Evolutionary conservation across 2,797 vertebrate species (phyloP), one percentile per base, ranked within the genome.

Genomic region (Notamacropus eugenii): DNA sequence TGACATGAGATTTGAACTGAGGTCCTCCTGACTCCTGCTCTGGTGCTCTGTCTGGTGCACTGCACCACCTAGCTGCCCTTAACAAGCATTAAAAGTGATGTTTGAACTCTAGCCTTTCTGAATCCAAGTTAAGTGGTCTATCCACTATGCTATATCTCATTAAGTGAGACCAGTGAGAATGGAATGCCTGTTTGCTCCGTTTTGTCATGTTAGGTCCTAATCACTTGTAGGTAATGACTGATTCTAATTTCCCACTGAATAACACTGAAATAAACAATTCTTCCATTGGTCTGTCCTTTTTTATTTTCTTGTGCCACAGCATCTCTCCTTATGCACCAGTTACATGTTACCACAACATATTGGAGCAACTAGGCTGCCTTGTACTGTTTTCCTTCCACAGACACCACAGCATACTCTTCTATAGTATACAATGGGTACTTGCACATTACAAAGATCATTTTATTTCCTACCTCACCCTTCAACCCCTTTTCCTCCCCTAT

Each of bases 361-460:
- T 93, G 91, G 52, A 94, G 9, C 40, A 4, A 4, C 40, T 27
- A 40, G 40, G 10, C 24, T 87, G 74, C 40, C 74, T 97, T 96
- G 96, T 94, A 93, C 90, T 94, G 74, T 82, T 94, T 91, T 95
- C 74, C 93, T 94, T 59, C 90, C 91, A 95, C 93, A 95, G 96
- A 97, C 92, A 90, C 90, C 92, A 12, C 1, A 95, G 31, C 28
- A 50, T 92, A 62, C 62, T 87, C 62, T 46, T 46, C 46, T 46
- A 46, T 46, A 46, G 46, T 46, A 46, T 46, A 46, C 16, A 93
- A 46, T 3, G 40, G 95, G 93, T 97, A 92, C 91, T 95, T 92
- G 59, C 28, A 95, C 96, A 97, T 93, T 67, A 27, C 91, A 74
- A 46, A 92, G 31, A 82, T 87, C 56, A 97, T 96, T 52, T 94